Conservation (phyloP, 2,888 invertebrate species). For the Philonicus albiceps region DNA sequence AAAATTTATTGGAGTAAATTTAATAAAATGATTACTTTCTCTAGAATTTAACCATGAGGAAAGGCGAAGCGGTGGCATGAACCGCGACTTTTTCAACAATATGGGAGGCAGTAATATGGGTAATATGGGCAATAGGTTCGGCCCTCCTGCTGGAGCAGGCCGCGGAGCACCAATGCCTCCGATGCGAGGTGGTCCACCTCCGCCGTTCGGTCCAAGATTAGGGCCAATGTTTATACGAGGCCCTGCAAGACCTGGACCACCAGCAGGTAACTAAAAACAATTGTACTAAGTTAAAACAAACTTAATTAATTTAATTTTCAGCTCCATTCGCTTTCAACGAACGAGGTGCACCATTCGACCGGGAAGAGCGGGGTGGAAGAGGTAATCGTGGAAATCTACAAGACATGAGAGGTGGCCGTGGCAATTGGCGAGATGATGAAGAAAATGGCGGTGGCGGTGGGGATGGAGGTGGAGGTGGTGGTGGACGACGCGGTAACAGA, state of each 20-base stretch:
- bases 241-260: conserved; percentile 51
- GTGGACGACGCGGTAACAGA: conserved; percentile 50
- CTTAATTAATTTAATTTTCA: neutral
- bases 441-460: conserved; percentile 51
- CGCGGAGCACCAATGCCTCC: conserved; percentile 43
- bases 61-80: conserved; percentile 51
- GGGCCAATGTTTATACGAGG: conserved; percentile 51
- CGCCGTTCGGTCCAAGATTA: conserved; percentile 51
- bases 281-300: neutral
- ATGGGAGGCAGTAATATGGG: conserved; percentile 49
- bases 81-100: conserved; percentile 58
- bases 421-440: conserved; percentile 59
- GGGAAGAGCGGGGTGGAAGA: conserved; percentile 50
- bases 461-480: conserved; percentile 52
- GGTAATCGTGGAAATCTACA: conserved; percentile 49
- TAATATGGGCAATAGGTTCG: conserved; percentile 58
- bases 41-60: conserved; percentile 43
- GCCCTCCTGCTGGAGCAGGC: conserved; percentile 50
- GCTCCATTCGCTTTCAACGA: conserved; percentile 49
- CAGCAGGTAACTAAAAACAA: conserved; percentile 37
- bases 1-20: neutral
- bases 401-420: conserved; percentile 52
- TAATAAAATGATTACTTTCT: neutral
- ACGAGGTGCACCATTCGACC: conserved; percentile 49
- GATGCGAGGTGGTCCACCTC: conserved; percentile 49